These are phyloP conservation scores for Pelochelys cantorii DNA, from an alignment of 2,797 vertebrate genomes.

Conservation along the genomic window DNA sequence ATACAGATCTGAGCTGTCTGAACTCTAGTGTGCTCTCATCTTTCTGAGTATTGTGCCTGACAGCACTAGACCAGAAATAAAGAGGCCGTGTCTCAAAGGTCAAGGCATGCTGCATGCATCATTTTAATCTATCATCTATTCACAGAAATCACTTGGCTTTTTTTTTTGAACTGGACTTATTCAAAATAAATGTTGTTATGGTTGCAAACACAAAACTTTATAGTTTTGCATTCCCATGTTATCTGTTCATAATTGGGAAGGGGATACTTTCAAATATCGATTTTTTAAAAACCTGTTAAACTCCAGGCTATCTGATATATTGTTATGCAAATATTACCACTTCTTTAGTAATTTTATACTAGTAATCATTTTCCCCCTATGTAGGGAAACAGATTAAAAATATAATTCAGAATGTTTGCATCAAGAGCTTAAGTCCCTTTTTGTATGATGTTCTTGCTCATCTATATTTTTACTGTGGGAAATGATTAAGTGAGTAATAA, in stretches of 20 bases:
- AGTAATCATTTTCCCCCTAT: background rate
- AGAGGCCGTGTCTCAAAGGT: conserved; percentile 9
- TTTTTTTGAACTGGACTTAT: background rate
- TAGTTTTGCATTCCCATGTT: background rate
- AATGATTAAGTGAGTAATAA: background rate
- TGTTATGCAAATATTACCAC: background rate
- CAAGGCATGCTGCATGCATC: conserved; percentile 37
- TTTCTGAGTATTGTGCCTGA: background rate
- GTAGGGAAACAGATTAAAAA: background rate
- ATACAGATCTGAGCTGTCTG: background rate
- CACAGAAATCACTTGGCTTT: background rate
- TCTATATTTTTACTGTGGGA: background rate
- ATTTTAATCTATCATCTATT: conserved; percentile 33
- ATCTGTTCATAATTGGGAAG: background rate
- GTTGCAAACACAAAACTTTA: background rate
- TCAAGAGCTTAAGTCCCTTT: background rate
- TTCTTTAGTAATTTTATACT: background rate
- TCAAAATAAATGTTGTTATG: background rate
- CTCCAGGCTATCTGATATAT: background rate
- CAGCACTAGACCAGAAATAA: background rate
- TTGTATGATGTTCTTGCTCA: background rate
- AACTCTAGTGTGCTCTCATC: background rate
- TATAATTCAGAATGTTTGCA: background rate
- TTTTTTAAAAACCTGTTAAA: background rate
- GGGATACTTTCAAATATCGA: background rate